Evolutionary conservation across 2,113 vertebrate species (phyloP).

Genomic region (Triplophysa dalaica): DNA sequence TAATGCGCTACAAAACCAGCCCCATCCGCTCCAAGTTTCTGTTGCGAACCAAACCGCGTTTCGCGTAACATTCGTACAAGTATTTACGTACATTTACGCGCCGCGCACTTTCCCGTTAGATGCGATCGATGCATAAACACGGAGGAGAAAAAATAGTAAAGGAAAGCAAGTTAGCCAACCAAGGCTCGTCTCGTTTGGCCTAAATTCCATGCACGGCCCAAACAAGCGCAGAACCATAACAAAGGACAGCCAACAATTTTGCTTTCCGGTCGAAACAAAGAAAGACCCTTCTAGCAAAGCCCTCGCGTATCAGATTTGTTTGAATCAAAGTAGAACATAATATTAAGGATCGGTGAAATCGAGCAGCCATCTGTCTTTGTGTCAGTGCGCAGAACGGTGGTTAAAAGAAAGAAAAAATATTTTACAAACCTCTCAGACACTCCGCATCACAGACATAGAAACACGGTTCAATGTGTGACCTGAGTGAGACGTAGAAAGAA

Average conservation of each 20-base stretch:
- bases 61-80: not conserved
- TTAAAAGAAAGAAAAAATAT: constrained; percentile 43
- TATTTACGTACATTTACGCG: not conserved
- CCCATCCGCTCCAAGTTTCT: constrained; percentile 14
- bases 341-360: not conserved
- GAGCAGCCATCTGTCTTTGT: constrained; percentile 47
- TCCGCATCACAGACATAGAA: constrained; percentile 44
- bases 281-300: not conserved
- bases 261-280: constrained; percentile 11
- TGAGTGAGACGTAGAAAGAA: constrained; percentile 12
- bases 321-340: not conserved
- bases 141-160: constrained; percentile 11
- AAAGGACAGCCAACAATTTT: constrained; percentile 36
- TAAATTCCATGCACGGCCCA: constrained; percentile 52
- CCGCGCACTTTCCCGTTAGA: not conserved
- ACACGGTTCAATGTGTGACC: constrained; percentile 24
- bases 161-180: constrained; percentile 41
- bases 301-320: not conserved
- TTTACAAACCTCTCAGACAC: constrained; percentile 54
- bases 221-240: constrained; percentile 48
- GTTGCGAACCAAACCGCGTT: not conserved
- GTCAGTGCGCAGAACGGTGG: constrained; percentile 49
- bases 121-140: constrained; percentile 2
- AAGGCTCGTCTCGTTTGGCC: constrained; percentile 46
- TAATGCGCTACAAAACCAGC: constrained; percentile 15